These are phyloP conservation scores for Calephelis virginiensis DNA, from an alignment of 1,140 invertebrate genomes.

Conservation along the genomic window DNA sequence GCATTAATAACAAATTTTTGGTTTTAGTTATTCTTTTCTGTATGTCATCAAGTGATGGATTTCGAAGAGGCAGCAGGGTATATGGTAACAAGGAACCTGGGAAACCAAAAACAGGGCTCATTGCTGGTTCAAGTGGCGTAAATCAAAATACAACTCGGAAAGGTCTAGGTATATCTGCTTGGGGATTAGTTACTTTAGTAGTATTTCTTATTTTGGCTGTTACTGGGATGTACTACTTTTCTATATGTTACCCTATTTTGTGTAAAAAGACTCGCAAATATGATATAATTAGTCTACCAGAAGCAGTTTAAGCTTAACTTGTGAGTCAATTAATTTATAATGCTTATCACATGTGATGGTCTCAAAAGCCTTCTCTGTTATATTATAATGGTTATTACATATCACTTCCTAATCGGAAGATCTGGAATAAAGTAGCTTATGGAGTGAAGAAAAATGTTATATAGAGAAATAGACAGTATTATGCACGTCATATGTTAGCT, in stretches of 20 bases:
- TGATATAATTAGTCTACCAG: conserved; percentile 80
- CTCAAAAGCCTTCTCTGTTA: neutral
- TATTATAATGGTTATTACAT: conserved; percentile 20
- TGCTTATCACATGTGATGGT: too few species aligned
- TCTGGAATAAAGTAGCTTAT: too few species aligned
- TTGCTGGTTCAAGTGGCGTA: conserved; percentile 30
- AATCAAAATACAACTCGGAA: conserved; percentile 35
- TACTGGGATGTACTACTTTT: conserved; percentile 80
- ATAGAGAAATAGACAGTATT: too few species aligned
- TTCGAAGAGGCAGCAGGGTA: conserved; percentile 30
- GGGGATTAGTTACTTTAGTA: conserved; percentile 79
- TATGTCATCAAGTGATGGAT: conserved; percentile 39
- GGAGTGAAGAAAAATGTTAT: too few species aligned
- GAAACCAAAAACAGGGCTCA: conserved; percentile 34
- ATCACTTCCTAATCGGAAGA: neutral
- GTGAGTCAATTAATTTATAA: too few species aligned
- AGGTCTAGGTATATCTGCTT: conserved; percentile 79
- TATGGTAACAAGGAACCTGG: conserved; percentile 37
- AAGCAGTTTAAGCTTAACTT: conserved; percentile 54
- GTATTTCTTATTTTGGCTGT: conserved; percentile 76
- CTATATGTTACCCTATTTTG: conserved; percentile 81
- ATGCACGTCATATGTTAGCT: too few species aligned
- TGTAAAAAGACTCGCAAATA: conserved; percentile 80
- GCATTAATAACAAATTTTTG: too few species aligned
- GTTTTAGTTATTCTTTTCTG: conserved; percentile 51